Evolutionary conservation across 1,140 invertebrate genomes (phyloP).

Genomic region (Drosophila yakuba): DNA sequence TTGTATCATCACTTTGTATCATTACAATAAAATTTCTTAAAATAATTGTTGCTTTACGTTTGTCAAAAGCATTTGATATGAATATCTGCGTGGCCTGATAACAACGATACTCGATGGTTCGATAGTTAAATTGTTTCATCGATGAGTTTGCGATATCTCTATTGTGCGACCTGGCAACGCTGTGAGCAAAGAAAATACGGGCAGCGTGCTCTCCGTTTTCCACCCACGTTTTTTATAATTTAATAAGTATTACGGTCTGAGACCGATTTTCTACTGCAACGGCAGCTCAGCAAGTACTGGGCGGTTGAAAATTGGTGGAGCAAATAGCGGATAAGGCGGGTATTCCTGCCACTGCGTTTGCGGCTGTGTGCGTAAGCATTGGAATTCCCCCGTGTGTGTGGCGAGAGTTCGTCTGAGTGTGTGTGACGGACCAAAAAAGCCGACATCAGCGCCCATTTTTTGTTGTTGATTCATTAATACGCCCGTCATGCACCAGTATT

Average conservation of each 20-base stretch:
- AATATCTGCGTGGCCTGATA: too few species aligned
- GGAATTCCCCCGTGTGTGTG: constrained; percentile 65
- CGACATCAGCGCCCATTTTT: constrained; percentile 81
- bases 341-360: constrained; percentile 13
- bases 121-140: not conserved
- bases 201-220: constrained; percentile 28
- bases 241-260: constrained; percentile 35
- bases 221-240: constrained; percentile 47
- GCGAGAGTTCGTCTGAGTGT: constrained; percentile 42
- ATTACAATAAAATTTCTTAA: too few species aligned
- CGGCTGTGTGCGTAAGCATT: constrained; percentile 51
- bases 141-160: not conserved
- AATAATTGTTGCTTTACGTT: too few species aligned
- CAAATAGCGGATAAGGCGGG: not conserved
- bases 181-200: constrained; percentile 6
- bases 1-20: too few species aligned
- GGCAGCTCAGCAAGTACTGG: not conserved
- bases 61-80: too few species aligned
- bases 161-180: constrained; percentile 9
- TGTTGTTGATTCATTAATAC: constrained; percentile 82
- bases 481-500: constrained; percentile 45
- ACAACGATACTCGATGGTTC: not conserved
- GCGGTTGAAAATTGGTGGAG: not conserved
- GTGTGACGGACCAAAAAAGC: constrained; percentile 74
- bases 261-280: constrained; percentile 14